Conservation (phyloP, 1,140 invertebrate genomes). For the Sweltsa coloradensis region DNA sequence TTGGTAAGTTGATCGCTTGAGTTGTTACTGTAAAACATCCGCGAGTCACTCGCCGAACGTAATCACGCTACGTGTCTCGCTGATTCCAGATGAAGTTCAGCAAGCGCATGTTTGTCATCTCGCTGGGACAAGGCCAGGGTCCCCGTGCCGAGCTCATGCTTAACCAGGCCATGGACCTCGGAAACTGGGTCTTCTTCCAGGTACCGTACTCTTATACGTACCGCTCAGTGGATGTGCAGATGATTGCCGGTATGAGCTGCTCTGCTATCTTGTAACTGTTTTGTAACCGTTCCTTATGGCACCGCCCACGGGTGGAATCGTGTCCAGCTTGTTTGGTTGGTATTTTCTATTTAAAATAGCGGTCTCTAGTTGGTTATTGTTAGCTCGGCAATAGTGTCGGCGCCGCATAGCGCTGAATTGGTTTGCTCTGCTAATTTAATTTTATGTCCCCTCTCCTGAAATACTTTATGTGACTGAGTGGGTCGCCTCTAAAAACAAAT, state of each 20-base stretch:
- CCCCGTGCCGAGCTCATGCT: constrained; percentile 50
- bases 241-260: neutral
- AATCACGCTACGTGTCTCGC: too few relatives aligned
- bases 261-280: neutral
- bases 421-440: too few relatives aligned
- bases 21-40: neutral
- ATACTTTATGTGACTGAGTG: too few relatives aligned
- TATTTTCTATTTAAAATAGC: neutral
- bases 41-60: neutral
- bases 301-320: neutral
- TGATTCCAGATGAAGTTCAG: constrained; percentile 31
- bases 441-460: too few relatives aligned
- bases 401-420: too few relatives aligned
- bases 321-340: neutral
- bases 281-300: too few relatives aligned
- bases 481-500: too few relatives aligned
- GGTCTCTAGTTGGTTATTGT: neutral
- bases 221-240: neutral
- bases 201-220: constrained; percentile 18
- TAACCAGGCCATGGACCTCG: constrained; percentile 38
- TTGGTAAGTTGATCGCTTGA: neutral
- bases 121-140: constrained; percentile 59
- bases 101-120: constrained; percentile 47
- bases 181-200: constrained; percentile 52
- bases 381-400: neutral